Percentiles rank a stretch among this genome's conserved stretches.
Evolutionary conservation across 2,888 invertebrate genomes (phyloP).

Genomic region (Nezara viridula): DNA sequence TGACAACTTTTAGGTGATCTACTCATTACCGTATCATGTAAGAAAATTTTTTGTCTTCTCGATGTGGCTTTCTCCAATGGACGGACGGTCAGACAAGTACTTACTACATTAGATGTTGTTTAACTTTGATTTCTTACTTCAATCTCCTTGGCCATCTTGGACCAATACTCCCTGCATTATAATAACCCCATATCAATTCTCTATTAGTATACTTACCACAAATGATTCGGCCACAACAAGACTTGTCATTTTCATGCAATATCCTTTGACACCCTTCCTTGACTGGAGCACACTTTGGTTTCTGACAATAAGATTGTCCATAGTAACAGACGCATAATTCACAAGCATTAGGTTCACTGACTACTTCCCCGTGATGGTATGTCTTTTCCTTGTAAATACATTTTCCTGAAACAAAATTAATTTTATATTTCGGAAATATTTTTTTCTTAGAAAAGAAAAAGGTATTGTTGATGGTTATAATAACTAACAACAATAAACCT

Average conservation of each 20-base stretch:
- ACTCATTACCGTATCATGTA: no score
- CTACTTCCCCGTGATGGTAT: conserved; percentile 72
- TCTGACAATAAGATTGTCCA: conserved; percentile 74
- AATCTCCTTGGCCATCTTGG: no score
- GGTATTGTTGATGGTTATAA: not conserved
- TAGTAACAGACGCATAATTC: conserved; percentile 74
- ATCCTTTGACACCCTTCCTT: conserved; percentile 70
- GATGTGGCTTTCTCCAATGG: no score
- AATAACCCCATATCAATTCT: no score
- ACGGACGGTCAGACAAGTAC: no score
- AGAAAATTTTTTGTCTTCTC: no score
- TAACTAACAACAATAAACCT: no score
- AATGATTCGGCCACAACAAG: conserved; percentile 72
- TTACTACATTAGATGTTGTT: no score
- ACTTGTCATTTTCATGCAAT: conserved; percentile 65
- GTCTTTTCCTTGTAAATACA: conserved; percentile 70
- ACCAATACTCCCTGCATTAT: no score
- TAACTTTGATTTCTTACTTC: no score
- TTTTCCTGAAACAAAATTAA: conserved; percentile 63
- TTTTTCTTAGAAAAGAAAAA: not conserved
- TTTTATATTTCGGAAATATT: not conserved
- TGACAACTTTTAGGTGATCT: no score
- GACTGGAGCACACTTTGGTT: conserved; percentile 72
- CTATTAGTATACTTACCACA: conserved; percentile 72
- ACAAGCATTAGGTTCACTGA: conserved; percentile 72